Percentiles rank a stretch among this genome's conserved stretches.
Evolutionary conservation across 2,888 invertebrate genomes (phyloP).

Genomic region (Caenorhabditis sp.): DNA sequence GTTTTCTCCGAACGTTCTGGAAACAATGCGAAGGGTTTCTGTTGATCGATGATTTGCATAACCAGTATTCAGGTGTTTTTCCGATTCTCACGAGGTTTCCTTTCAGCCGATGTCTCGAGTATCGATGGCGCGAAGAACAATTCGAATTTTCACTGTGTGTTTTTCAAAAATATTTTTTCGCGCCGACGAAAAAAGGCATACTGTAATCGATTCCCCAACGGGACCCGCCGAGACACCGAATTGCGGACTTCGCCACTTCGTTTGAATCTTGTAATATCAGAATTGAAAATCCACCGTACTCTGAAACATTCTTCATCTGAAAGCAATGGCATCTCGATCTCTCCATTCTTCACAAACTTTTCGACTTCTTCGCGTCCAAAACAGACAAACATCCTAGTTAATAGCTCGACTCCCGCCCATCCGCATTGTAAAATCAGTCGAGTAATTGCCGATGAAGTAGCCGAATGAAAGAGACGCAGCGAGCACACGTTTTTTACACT

Average conservation of each 20-base stretch:
- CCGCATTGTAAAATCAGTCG: slow-evolving; percentile 55
- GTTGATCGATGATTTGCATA: neutral
- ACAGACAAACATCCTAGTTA: slow-evolving; percentile 44
- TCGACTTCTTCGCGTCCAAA: slow-evolving; percentile 13
- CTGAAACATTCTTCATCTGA: neutral
- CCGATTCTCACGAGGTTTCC: neutral
- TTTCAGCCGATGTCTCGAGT: too few species aligned
- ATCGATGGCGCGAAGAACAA: too few species aligned
- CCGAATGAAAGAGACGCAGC: slow-evolving; percentile 23
- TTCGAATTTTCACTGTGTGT: too few species aligned
- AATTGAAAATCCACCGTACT: too few species aligned
- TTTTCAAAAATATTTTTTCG: too few species aligned
- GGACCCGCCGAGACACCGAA: too few species aligned
- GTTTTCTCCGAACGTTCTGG: neutral
- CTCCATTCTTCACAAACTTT: neutral
- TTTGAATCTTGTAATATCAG: too few species aligned
- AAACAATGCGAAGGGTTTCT: neutral
- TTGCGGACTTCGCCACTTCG: too few species aligned
- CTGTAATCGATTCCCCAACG: too few species aligned
- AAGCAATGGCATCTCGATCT: neutral
- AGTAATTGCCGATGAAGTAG: slow-evolving; percentile 42
- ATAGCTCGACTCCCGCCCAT: slow-evolving; percentile 33
- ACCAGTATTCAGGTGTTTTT: neutral
- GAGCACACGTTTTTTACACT: slow-evolving; percentile 56
- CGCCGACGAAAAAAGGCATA: too few species aligned